A percentile compares a stretch with the other conserved stretches of the same genome.
These are phyloP conservation scores for Megalonaias nervosa DNA, from an alignment of 1,140 invertebrate species.

Conservation along the genomic window DNA sequence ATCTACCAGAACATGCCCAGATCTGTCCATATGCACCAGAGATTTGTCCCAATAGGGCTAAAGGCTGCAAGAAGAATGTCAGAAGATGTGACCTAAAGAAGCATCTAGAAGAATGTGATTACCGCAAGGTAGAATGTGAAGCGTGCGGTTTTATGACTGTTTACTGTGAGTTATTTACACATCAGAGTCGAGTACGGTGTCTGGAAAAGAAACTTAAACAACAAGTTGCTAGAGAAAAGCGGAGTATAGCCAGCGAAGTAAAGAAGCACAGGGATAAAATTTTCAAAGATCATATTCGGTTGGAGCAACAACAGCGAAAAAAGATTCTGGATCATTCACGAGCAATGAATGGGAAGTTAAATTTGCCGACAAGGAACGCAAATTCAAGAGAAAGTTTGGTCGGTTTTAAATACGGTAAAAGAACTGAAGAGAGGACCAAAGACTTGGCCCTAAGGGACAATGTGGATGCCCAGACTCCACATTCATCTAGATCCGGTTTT, in stretches of 20 bases:
- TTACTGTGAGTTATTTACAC: constrained; percentile 53
- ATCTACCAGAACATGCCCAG: constrained; percentile 53
- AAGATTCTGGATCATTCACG: constrained; percentile 35
- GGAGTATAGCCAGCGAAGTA: constrained; percentile 38
- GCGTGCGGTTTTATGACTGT: constrained; percentile 51
- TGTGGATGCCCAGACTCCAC: constrained; percentile 20
- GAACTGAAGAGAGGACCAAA: constrained; percentile 2
- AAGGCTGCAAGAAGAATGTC: constrained; percentile 51
- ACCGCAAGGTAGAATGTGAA: constrained; percentile 53
- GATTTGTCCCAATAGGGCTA: constrained; percentile 40
- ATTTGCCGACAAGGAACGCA: too few relatives aligned
- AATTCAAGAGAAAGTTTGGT: neutral
- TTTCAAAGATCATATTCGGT: constrained; percentile 27
- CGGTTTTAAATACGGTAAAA: neutral
- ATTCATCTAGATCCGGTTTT: constrained; percentile 32
- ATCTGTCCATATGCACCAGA: constrained; percentile 50
- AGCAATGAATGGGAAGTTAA: constrained; percentile 1
- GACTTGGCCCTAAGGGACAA: neutral
- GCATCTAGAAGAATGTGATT: constrained; percentile 54
- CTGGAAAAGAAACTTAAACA: constrained; percentile 57
- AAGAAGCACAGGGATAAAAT: constrained; percentile 41
- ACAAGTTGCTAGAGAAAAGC: constrained; percentile 47
- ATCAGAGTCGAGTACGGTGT: constrained; percentile 54
- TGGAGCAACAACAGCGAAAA: constrained; percentile 43
- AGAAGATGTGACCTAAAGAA: constrained; percentile 38